Percentiles rank a stretch among this genome's conserved stretches.
Conservation (phyloP, 1,140 invertebrate species). For the Oncopodura yosiiana region DNA sequence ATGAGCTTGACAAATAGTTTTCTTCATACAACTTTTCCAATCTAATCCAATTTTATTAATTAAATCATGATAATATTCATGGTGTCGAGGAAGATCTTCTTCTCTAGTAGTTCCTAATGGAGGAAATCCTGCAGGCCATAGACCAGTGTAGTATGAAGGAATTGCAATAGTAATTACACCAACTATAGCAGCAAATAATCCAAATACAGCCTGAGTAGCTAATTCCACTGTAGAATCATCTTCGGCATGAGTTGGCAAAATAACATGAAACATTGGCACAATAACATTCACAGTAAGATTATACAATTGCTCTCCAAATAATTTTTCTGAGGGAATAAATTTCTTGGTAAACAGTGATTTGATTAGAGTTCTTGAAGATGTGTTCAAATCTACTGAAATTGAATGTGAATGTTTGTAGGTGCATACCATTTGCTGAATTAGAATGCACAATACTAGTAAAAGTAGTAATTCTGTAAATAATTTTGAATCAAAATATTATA, state of each 20-base stretch:
- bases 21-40: slow-evolving; percentile 17
- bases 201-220: slow-evolving; percentile 19
- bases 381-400: no score
- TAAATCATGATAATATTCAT: slow-evolving; percentile 9
- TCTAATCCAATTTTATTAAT: slow-evolving; percentile 18
- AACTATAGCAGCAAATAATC: slow-evolving; percentile 7
- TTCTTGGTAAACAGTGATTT: no score
- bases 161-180: slow-evolving; percentile 10
- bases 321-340: no score
- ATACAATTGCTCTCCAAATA: not conserved
- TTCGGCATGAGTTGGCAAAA: slow-evolving; percentile 5
- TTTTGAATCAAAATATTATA: no score
- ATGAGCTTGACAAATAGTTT: slow-evolving; percentile 31
- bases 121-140: not conserved
- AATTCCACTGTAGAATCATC: slow-evolving; percentile 6
- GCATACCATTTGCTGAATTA: no score
- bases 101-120: not conserved
- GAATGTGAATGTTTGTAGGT: no score
- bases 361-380: no score
- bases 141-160: slow-evolving; percentile 11
- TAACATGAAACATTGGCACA: slow-evolving; percentile 20
- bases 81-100: slow-evolving; percentile 4
- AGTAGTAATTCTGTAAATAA: no score
- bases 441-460: no score
- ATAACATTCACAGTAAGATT: slow-evolving; percentile 9